These are phyloP conservation scores for Pedicia rivosa DNA, from an alignment of 2,888 invertebrate species.

Conservation along the genomic window DNA sequence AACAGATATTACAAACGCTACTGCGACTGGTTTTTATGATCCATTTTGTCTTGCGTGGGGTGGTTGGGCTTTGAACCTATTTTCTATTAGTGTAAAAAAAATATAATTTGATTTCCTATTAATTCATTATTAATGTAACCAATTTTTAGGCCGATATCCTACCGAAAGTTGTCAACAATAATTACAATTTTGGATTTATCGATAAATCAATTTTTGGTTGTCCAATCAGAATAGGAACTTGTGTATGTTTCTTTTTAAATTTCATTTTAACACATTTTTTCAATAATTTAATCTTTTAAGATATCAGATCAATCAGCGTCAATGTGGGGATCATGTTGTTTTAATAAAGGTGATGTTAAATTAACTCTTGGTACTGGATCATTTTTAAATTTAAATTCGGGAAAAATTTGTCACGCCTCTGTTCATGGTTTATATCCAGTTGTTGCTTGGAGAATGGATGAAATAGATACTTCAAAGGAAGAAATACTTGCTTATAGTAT, in stretches of 20 bases:
- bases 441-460: slow-evolving; percentile 56
- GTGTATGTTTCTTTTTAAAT: slow-evolving; percentile 38
- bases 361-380: slow-evolving; percentile 85
- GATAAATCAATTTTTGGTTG: slow-evolving; percentile 52
- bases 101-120: background rate
- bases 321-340: slow-evolving; percentile 75
- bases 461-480: slow-evolving; percentile 22
- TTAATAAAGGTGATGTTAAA: slow-evolving; percentile 61
- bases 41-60: slow-evolving; percentile 85
- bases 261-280: background rate
- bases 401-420: slow-evolving; percentile 57
- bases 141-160: slow-evolving; percentile 35
- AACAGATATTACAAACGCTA: slow-evolving; percentile 81
- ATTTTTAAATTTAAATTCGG: slow-evolving; percentile 76
- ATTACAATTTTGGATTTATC: slow-evolving; percentile 54
- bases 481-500: slow-evolving; percentile 51
- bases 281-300: slow-evolving; percentile 14
- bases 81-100: slow-evolving; percentile 40
- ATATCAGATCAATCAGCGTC: slow-evolving; percentile 65
- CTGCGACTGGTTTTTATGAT: slow-evolving; percentile 85
- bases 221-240: slow-evolving; percentile 59
- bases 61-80: slow-evolving; percentile 45
- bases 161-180: slow-evolving; percentile 67
- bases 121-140: too few relatives aligned
- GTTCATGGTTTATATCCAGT: slow-evolving; percentile 78